Evolutionary conservation across 2,888 invertebrate genomes (phyloP).

Genomic region (Clunio marinus): DNA sequence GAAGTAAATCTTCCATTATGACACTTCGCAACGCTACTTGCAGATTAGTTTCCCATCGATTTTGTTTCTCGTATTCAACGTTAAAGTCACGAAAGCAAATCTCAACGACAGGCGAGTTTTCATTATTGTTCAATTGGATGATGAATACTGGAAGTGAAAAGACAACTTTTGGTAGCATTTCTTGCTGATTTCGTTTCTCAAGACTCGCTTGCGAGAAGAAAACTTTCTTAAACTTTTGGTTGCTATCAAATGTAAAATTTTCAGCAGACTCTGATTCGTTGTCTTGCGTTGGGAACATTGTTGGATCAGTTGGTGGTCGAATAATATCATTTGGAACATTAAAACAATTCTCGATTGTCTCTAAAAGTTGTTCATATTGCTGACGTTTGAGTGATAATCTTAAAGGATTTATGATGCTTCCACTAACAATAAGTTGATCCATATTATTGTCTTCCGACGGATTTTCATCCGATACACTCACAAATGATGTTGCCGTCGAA

Average conservation of each 20-base stretch:
- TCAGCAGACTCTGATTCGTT: constrained; percentile 40
- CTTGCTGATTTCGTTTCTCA: constrained; percentile 37
- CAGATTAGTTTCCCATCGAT: constrained; percentile 66
- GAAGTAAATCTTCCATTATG: constrained; percentile 84
- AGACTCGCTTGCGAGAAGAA: constrained; percentile 32
- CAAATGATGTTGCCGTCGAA: constrained; percentile 6
- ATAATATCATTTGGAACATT: constrained; percentile 44
- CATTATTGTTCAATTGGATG: constrained; percentile 69
- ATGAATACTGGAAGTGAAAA: constrained; percentile 73
- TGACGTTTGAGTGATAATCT: constrained; percentile 79
- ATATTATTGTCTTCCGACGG: not conserved
- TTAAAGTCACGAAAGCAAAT: constrained; percentile 79
- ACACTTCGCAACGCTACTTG: constrained; percentile 79
- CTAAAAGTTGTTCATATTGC: constrained; percentile 86
- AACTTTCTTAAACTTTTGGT: constrained; percentile 39
- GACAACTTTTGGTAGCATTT: constrained; percentile 51
- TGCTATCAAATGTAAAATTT: constrained; percentile 37
- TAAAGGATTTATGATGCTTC: constrained; percentile 75
- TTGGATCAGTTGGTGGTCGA: constrained; percentile 44
- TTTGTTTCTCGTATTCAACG: constrained; percentile 66
- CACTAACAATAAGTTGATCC: constrained; percentile 53
- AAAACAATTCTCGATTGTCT: constrained; percentile 56
- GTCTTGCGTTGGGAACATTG: constrained; percentile 48
- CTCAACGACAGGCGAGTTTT: constrained; percentile 76
- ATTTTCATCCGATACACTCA: constrained; percentile 21